phyloP scores from a whole-genome alignment of 2,888 invertebrate species.

The Eupsilia transversa region DNA sequence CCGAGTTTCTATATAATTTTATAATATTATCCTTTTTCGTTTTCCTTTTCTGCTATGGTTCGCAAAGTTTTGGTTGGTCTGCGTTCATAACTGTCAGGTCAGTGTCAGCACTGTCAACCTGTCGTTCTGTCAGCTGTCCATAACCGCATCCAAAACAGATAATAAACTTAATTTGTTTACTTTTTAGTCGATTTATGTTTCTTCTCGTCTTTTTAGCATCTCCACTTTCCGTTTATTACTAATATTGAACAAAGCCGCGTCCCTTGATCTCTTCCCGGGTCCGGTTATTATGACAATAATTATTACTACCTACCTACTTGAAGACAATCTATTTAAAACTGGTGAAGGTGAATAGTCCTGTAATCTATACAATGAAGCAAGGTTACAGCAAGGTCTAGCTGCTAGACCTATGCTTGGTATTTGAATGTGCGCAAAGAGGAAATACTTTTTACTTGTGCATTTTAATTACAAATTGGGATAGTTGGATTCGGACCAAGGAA shows the following conservation, averaged over 20 bases:
- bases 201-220: neutral
- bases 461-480: too few relatives aligned
- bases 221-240: neutral
- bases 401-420: neutral
- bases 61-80: slow-evolving; percentile 32
- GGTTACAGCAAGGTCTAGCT: too few relatives aligned
- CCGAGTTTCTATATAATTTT: slow-evolving; percentile 29
- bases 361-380: neutral
- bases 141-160: too few relatives aligned
- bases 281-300: neutral
- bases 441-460: neutral
- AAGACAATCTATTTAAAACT: neutral
- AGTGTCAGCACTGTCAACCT: slow-evolving; percentile 17
- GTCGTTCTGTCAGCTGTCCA: slow-evolving; percentile 28
- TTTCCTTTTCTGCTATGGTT: slow-evolving; percentile 16
- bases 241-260: neutral
- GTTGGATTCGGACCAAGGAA: neutral
- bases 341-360: neutral
- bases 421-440: neutral
- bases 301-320: too few relatives aligned
- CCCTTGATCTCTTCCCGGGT: neutral
- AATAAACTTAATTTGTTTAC: too few relatives aligned
- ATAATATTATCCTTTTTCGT: slow-evolving; percentile 27
- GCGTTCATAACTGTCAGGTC: neutral
- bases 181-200: slow-evolving; percentile 11